A percentile compares a stretch with the other conserved stretches of the same genome.
Conservation (phyloP, 2,113 vertebrate species). For the Bothrops jararaca region DNA sequence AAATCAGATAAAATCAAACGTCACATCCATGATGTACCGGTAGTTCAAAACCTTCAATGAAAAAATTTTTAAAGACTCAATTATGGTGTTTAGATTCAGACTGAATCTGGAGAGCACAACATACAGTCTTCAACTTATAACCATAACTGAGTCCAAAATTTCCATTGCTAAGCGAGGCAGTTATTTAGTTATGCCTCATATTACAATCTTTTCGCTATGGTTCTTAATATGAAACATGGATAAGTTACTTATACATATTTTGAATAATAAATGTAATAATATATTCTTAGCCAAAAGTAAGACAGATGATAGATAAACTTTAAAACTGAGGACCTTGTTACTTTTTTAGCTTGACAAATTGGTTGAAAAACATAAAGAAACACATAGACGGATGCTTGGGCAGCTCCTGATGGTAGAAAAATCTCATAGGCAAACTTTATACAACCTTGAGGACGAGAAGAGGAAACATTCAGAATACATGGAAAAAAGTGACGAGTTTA, state of each 20-base stretch:
- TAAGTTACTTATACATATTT: background rate
- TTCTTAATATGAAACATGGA: background rate
- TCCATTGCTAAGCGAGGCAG: background rate
- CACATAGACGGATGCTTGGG: constrained; percentile 74
- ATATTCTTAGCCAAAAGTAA: background rate
- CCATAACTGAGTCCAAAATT: background rate
- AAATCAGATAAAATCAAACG: background rate
- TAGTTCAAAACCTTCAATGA: background rate
- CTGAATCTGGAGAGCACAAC: background rate
- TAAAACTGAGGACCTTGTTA: constrained; percentile 20
- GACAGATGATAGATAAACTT: background rate
- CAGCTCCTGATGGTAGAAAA: constrained; percentile 80
- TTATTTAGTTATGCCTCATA: background rate
- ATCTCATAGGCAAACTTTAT: constrained; percentile 74
- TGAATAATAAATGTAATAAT: background rate
- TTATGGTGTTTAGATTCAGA: background rate
- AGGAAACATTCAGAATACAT: constrained; percentile 77
- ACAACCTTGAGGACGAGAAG: constrained; percentile 80
- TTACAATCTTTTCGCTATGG: too few species aligned
- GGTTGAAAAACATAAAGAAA: constrained; percentile 76
- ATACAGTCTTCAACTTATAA: background rate
- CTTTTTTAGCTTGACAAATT: constrained; percentile 79
- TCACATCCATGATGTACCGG: background rate
- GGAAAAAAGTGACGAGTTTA: constrained; percentile 79
- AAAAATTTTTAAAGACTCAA: background rate